A percentile compares a stretch with the other conserved stretches of the same genome.
Conservation (phyloP, 30 jellyfish, hydroid and myxozoan genomes). For the Phacellophora camtschatica region DNA sequence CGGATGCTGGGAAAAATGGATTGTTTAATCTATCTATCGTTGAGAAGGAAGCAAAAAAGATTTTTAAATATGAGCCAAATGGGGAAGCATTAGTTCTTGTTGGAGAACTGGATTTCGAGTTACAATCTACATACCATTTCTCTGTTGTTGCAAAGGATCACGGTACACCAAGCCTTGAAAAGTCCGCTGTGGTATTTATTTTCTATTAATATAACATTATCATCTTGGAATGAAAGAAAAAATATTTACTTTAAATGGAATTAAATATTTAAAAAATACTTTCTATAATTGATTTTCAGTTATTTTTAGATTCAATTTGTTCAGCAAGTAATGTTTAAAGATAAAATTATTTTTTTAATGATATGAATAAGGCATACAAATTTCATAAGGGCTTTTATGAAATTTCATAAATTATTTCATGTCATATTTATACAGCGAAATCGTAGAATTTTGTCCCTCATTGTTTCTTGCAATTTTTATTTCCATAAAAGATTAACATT, state of each 20-base stretch:
- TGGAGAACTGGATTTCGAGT: slow-evolving; percentile 58
- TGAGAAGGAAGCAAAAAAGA: slow-evolving; percentile 12
- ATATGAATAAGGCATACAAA: no score
- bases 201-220: background rate
- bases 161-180: slow-evolving; percentile 68
- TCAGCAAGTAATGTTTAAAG: no score
- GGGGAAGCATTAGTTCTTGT: slow-evolving; percentile 33
- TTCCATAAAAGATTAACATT: slow-evolving; percentile 67
- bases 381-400: no score
- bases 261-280: no score
- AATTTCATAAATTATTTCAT: no score
- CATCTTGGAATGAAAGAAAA: background rate
- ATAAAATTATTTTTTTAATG: no score
- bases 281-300: no score
- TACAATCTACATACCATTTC: slow-evolving; percentile 36
- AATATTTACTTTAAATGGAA: no score
- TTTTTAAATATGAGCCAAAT: slow-evolving; percentile 16
- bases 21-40: slow-evolving; percentile 19
- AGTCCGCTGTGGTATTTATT: slow-evolving; percentile 65
- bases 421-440: no score
- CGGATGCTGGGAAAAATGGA: slow-evolving; percentile 69
- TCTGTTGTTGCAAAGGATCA: slow-evolving; percentile 71
- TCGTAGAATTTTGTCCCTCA: no score
- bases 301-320: no score
- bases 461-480: no score